phyloP scores from a whole-genome alignment of 2,888 invertebrate species.

The Ctenicera cuprea region DNA sequence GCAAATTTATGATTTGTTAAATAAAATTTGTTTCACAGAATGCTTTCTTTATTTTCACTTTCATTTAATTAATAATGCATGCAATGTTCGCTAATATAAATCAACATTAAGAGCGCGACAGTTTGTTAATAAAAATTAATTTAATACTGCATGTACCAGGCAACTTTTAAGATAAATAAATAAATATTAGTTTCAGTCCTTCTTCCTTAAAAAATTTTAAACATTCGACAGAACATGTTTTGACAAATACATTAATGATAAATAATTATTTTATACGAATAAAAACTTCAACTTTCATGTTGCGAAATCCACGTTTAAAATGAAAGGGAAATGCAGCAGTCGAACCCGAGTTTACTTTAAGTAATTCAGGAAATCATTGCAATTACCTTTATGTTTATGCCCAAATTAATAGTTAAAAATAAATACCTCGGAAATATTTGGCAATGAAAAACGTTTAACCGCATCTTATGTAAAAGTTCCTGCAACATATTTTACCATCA shows the following conservation, averaged over 20 bases:
- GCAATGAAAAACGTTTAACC: not conserved
- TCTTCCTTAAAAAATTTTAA: slow-evolving; percentile 24
- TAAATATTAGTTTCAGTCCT: slow-evolving; percentile 13
- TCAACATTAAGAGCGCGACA: slow-evolving; percentile 20
- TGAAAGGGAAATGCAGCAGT: not conserved
- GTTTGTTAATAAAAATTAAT: slow-evolving; percentile 28
- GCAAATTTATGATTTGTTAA: slow-evolving; percentile 23
- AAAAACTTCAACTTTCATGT: slow-evolving; percentile 25
- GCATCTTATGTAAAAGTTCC: not conserved
- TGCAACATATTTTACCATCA: slow-evolving; percentile 2
- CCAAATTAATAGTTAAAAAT: not conserved
- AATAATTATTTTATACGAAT: slow-evolving; percentile 12
- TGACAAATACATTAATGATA: slow-evolving; percentile 16
- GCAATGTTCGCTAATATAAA: slow-evolving; percentile 3
- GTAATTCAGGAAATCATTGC: slow-evolving; percentile 1
- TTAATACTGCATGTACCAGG: slow-evolving; percentile 5
- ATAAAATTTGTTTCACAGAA: slow-evolving; percentile 1
- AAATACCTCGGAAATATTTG: not conserved
- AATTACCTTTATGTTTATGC: not conserved
- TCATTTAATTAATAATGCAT: slow-evolving; percentile 35
- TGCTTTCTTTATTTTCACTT: slow-evolving; percentile 35
- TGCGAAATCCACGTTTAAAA: slow-evolving; percentile 28
- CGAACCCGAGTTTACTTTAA: not conserved
- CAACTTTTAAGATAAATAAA: not conserved
- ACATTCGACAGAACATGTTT: not conserved